phyloP scores from a whole-genome alignment of 1,140 invertebrate genomes.

The Whitmania pigra region DNA sequence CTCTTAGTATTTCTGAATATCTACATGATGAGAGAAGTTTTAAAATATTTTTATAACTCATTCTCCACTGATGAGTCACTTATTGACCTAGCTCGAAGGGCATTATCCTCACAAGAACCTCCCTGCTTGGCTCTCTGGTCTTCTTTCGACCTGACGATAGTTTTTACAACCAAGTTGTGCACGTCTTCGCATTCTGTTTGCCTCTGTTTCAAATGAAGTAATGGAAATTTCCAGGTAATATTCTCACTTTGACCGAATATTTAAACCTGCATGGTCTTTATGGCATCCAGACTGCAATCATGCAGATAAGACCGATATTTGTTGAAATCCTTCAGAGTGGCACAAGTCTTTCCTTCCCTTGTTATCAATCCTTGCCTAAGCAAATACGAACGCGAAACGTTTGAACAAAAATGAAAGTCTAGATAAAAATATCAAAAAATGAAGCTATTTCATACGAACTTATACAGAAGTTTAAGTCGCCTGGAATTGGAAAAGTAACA shows the following conservation, averaged over 20 bases:
- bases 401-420: neutral
- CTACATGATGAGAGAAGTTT: neutral
- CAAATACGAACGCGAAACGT: neutral
- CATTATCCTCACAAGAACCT: neutral
- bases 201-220: neutral
- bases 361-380: conserved; percentile 4
- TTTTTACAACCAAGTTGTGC: neutral
- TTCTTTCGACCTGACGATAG: neutral
- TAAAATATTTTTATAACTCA: neutral
- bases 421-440: neutral
- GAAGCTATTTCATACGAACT: neutral
- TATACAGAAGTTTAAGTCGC: neutral
- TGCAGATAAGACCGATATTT: neutral
- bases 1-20: conserved; percentile 2
- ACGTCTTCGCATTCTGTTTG: conserved; percentile 9
- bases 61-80: neutral
- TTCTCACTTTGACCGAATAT: neutral
- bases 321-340: neutral
- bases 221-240: no score
- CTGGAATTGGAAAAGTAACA: neutral
- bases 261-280: conserved; percentile 6
- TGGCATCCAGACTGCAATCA: neutral
- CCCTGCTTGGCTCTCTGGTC: neutral
- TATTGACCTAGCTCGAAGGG: neutral
- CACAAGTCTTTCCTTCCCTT: neutral